Percentiles rank a stretch among this genome's conserved stretches.
These are phyloP conservation scores for Brienomyrus longianalis DNA, from an alignment of 2,113 vertebrate species.

Conservation along the genomic window DNA sequence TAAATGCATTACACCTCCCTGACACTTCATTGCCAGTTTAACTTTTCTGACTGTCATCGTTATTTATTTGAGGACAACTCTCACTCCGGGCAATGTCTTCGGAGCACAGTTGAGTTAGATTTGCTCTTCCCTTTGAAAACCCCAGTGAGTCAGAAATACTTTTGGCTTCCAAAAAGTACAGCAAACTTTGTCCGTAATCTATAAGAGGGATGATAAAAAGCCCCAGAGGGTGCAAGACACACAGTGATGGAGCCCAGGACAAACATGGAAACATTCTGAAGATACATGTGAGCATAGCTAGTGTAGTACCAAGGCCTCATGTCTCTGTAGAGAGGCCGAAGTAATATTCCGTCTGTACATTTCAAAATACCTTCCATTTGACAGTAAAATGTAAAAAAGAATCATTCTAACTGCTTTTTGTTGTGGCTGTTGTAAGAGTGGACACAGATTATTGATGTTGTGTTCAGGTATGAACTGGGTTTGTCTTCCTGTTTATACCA, in stretches of 20 bases:
- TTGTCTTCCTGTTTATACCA: neutral
- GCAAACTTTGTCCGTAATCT: neutral
- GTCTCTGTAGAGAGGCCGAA: neutral
- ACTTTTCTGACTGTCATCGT: neutral
- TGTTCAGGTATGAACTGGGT: neutral
- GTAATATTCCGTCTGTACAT: neutral
- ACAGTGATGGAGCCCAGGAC: neutral
- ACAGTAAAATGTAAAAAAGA: neutral
- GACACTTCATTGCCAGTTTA: neutral
- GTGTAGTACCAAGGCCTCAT: neutral
- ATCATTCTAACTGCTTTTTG: neutral
- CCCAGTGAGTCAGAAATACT: neutral
- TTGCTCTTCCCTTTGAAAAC: neutral
- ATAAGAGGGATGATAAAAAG: neutral
- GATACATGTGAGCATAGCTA: neutral
- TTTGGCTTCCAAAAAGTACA: neutral
- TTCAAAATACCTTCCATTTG: neutral
- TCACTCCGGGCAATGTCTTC: neutral
- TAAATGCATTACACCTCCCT: constrained; percentile 8
- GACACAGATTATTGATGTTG: neutral
- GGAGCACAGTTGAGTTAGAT: neutral
- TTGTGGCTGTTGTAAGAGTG: neutral
- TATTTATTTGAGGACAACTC: neutral
- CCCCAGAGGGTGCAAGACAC: neutral
- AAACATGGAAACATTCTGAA: neutral